Evolutionary conservation across 2,113 vertebrate genomes (phyloP), one percentile per base, ranked within the genome.

Genomic region (Lepus europaeus): DNA sequence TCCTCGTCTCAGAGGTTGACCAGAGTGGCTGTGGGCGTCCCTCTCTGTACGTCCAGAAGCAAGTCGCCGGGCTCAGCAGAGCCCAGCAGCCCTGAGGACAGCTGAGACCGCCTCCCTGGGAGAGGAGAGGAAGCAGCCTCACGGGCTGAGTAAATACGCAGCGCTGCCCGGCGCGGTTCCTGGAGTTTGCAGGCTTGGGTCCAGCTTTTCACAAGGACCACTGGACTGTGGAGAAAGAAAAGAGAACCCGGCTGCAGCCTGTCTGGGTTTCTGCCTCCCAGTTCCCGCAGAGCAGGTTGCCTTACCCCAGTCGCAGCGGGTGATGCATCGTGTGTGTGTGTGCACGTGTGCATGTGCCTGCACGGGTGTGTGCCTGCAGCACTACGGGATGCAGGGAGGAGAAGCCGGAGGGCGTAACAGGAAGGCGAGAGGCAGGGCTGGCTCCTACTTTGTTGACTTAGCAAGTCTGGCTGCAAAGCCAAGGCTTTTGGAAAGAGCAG

Each of bases 371-470:
- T 39, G 53, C 45, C 36, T 36, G 36, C 36, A 36, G 36, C 36
- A 36, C n/a, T 23, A 77, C 4, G 9, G 45, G 66, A 8, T 80
- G 56, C 83, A 91, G 68, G 84, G 76, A 88, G 78, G 45, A 78
- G 81, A 84, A 51, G 86, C 5, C 73, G 84, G 59, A 95, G 92
- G 72, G 92, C 68, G 14, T 87, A 64, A 90, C 56, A 80, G 95
- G 92, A 96, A 94, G 72, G 84, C 63, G 36, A 51, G 93, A 64
- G 29, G 89, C 70, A n/a, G 29, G 77, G 88, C 90, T 96, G 96
- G 95, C 95, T 94, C 68, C 23, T 0, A 1, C 56, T 74, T 59
- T 97, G 96, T 96, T 96, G 96, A 97, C 88, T 96, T 93, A 96
- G 86, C 4, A 3, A 78, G 87, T 88, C 90, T 93, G 97, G 88